Conservation (phyloP, 2,888 invertebrate species). For the Aleiodes alternator region DNA sequence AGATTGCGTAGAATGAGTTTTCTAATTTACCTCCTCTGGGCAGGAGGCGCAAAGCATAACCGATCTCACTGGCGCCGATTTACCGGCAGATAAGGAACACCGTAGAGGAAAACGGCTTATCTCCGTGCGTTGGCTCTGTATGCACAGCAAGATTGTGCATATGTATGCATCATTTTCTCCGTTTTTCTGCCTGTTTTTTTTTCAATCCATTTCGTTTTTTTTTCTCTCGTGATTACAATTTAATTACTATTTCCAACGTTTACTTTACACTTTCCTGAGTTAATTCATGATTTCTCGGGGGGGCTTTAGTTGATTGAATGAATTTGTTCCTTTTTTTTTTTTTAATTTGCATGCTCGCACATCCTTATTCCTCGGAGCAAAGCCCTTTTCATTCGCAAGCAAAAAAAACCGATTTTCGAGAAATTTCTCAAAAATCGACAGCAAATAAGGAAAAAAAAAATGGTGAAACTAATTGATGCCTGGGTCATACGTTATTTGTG, state of each 20-base stretch:
- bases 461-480: no score
- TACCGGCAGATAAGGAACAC: slow-evolving; percentile 44
- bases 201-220: not conserved
- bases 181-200: not conserved
- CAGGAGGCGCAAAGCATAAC: slow-evolving; percentile 33
- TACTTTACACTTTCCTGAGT: no score
- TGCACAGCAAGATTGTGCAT: not conserved
- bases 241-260: slow-evolving; percentile 12
- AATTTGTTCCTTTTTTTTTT: no score
- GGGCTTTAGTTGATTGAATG: no score
- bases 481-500: no score
- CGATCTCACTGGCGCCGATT: slow-evolving; percentile 41
- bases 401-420: no score
- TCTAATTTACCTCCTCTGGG: slow-evolving; percentile 53
- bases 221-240: not conserved
- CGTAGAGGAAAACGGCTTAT: slow-evolving; percentile 45
- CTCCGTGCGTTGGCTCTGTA: slow-evolving; percentile 9
- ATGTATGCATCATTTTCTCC: not conserved
- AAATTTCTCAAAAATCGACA: no score
- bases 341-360: no score
- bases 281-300: no score
- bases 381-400: no score
- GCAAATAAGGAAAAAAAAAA: no score
- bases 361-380: no score
- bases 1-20: slow-evolving; percentile 54